Evolutionary conservation across 1,140 invertebrate genomes (phyloP).

Genomic region (Vanessa tameamea): DNA sequence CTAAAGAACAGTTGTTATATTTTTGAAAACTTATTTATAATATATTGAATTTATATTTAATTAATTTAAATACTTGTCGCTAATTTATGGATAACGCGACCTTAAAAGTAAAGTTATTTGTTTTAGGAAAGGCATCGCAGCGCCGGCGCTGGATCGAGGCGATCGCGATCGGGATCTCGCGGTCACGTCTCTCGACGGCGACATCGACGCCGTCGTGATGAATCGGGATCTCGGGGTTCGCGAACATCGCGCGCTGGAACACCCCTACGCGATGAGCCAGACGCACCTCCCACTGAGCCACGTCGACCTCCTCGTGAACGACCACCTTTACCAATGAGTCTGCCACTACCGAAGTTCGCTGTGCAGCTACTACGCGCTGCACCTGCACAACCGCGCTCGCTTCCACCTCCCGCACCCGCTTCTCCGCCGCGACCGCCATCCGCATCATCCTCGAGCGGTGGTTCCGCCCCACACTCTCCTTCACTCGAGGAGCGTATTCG

Average conservation of each 20-base stretch:
- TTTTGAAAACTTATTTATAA: too few relatives aligned
- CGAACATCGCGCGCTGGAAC: conserved; percentile 87
- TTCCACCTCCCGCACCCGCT: conserved; percentile 61
- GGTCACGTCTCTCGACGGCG: conserved; percentile 51
- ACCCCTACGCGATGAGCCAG: conserved; percentile 91
- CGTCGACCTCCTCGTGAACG: conserved; percentile 83
- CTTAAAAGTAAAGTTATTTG: neutral
- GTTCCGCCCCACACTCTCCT: conserved; percentile 81
- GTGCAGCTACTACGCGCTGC: conserved; percentile 82
- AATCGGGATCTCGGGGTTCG: conserved; percentile 62
- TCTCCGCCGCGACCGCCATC: conserved; percentile 73
- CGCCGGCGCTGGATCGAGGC: conserved; percentile 51
- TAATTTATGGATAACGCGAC: too few relatives aligned
- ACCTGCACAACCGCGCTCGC: conserved; percentile 71
- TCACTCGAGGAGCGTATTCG: conserved; percentile 92
- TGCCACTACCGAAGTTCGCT: conserved; percentile 93
- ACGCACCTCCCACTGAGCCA: conserved; percentile 87
- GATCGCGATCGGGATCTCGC: conserved; percentile 64
- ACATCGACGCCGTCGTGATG: conserved; percentile 59
- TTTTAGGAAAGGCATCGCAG: conserved; percentile 68
- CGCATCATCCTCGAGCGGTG: conserved; percentile 82
- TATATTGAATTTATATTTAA: too few relatives aligned
- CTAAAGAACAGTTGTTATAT: too few relatives aligned
- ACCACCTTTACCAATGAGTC: conserved; percentile 84
- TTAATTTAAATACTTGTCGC: too few relatives aligned